Evolutionary conservation across 2,888 invertebrate species (phyloP), one percentile per base, ranked within the genome.

Genomic region (Pyrrhia umbra): DNA sequence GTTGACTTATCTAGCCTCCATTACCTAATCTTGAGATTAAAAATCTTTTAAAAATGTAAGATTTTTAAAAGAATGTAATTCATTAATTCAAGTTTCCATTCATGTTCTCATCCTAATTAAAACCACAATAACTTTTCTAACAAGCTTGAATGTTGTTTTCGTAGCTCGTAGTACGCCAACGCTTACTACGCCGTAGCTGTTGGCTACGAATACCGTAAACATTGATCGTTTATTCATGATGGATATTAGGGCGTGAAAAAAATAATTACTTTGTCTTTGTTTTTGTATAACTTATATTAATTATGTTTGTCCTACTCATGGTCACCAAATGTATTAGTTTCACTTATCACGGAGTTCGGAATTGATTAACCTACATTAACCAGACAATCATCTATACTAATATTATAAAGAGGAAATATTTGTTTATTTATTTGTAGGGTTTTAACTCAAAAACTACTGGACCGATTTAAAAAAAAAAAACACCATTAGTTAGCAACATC

Each of bases 171-270:
- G 63, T 40, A 42, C 50, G 51, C 68, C 74, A n/a, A 62, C 61
- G 57, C 68, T 43, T 62, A 69, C 82, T 79, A 82, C 83, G 82
- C 52, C 78, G 84, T 80, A 82, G 83, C 67, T n/a, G 57, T 45
- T 66, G n/a, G 72, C 71, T 79, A 79, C 73, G 61, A 55, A 34
- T 40, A 45, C 21, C 42, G 45, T 55, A 63, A 73, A 72, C 55
- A 68, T 59, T 51, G 52, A 62, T 70, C 34, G 49, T 42, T 50
- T 52, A 56, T 50, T 76, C 51, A 62, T 74, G 61, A 56, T 45
- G 50, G 56, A 64, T 56, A 51, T 66, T 55, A 18, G 27, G 54
- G 43, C 56, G 70, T 59, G 59, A 60, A 63, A 64, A 58, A 57
- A 49, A 71, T 21, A 34, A 49, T 39, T 54, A 8, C 57, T 40